Evolutionary conservation across 2,888 invertebrate genomes (phyloP).

Genomic region (Trichogramma evanescens): DNA sequence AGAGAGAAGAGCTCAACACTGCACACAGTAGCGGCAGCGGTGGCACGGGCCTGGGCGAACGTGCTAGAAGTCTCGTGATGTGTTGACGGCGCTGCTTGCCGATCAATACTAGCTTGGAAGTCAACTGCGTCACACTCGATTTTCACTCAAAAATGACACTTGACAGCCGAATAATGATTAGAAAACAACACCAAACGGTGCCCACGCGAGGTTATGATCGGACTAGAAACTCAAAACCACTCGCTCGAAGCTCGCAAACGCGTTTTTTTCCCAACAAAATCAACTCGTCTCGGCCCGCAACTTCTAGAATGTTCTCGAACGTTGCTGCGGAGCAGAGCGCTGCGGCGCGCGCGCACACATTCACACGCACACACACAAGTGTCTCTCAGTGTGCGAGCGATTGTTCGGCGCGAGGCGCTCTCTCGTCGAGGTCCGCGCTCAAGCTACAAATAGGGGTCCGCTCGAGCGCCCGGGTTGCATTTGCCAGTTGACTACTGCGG

Average conservation of each 20-base stretch:
- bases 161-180: no score
- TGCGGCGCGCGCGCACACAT: no score
- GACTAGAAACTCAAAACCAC: not conserved
- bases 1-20: not conserved
- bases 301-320: slow-evolving; percentile 31
- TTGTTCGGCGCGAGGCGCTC: no score
- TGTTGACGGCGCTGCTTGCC: slow-evolving; percentile 10
- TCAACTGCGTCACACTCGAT: no score
- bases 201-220: no score
- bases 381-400: no score
- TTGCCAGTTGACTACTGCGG: slow-evolving; percentile 20
- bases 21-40: not conserved
- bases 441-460: slow-evolving; percentile 37
- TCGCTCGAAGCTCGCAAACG: slow-evolving; percentile 9
- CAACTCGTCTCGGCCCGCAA: not conserved
- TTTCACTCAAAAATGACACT: no score
- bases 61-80: slow-evolving; percentile 39
- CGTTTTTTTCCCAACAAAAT: not conserved
- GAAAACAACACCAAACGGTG: no score
- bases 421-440: slow-evolving; percentile 8
- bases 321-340: slow-evolving; percentile 22
- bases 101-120: slow-evolving; percentile 37
- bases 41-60: slow-evolving; percentile 28
- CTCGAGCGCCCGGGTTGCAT: slow-evolving; percentile 22
- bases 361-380: no score